Evolutionary conservation across 1,140 invertebrate species (phyloP), one percentile per base, ranked within the genome.

Genomic region (Calliopsis andreniformis): DNA sequence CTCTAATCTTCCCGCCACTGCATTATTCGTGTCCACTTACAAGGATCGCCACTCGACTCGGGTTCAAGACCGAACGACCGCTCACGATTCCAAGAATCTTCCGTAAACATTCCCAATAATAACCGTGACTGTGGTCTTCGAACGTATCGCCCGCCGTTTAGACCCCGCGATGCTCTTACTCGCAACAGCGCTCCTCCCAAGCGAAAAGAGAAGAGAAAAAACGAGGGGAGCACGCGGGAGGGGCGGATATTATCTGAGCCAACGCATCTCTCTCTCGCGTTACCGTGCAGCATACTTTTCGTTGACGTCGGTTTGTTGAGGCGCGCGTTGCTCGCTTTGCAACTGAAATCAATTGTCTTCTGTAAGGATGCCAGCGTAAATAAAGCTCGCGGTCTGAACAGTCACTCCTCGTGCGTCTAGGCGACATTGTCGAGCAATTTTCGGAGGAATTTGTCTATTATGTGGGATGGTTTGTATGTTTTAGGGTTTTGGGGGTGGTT

Each of bases 331-430:
- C 53, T 61, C 39, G 20, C 62, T 63, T 49, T 18, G 25, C 59
- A 23, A 47, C 56, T 45, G 49, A 81, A 81, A 80, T 80, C 79
- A 76, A 80, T 80, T 79, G 66, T 82, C 76, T 71, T 23, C 68
- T 82, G 67, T 76, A 78, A 83, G 25, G 61, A 53, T 79, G 63
- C 49, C 70, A 79, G 59, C 43, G 63, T 78, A 78, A 73, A 84
- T 58, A 80, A 73, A 58, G 5, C 35, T 23, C 39, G 28, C 70
- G 25, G 20, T 25, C 10, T 20, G 25, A 47, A 43, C 39, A n/a
- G 39, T 28, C 23, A 8, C 23, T 39, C 59, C 59, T 66, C 45
- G 8, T 51, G 20, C 30, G 20, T 51, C 55, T 45, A 28, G 18
- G 51, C 18, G 42, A 49, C 43, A 39, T n/a, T 8, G 28, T 25